phyloP scores from a whole-genome alignment of 2,888 invertebrate genomes.

The Xestobium rufovillosum region DNA sequence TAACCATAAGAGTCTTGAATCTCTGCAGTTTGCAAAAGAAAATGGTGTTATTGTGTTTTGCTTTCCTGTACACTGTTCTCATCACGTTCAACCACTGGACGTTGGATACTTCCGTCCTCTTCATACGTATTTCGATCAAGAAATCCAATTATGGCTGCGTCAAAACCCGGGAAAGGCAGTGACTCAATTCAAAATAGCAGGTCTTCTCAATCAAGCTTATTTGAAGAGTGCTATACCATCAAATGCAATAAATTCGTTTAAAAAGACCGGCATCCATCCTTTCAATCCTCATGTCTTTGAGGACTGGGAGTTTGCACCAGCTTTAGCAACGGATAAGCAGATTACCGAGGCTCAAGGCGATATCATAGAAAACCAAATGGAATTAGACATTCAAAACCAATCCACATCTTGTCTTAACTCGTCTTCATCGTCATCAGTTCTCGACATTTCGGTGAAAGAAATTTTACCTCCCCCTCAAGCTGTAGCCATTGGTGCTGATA shows the following conservation, averaged over 20 bases:
- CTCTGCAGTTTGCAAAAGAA: conserved; percentile 17
- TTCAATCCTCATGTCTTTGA: conserved; percentile 11
- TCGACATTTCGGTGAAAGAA: conserved; percentile 8
- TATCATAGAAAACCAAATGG: conserved; percentile 11
- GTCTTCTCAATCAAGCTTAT: conserved; percentile 13
- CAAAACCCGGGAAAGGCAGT: conserved; percentile 9
- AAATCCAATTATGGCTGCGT: conserved; percentile 1
- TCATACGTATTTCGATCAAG: conserved; percentile 1
- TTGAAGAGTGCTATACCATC: conserved; percentile 9
- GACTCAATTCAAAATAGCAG: conserved; percentile 16
- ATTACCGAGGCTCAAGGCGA: conserved; percentile 10
- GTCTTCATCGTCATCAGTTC: conserved; percentile 12
- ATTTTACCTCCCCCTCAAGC: conserved; percentile 7
- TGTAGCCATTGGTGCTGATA: conserved; percentile 13
- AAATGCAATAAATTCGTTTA: conserved; percentile 14
- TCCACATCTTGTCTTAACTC: conserved; percentile 9
- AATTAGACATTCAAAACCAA: conserved; percentile 12
- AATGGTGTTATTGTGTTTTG: conserved; percentile 17
- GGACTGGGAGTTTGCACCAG: conserved; percentile 12
- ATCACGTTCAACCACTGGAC: conserved; percentile 2
- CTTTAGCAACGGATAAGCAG: conserved; percentile 12
- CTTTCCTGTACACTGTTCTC: conserved; percentile 13
- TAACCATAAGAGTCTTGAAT: conserved; percentile 22
- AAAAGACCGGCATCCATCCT: conserved; percentile 12
- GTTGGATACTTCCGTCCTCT: no score